phyloP scores from a whole-genome alignment of 2,888 invertebrate genomes.

The Herminia tarsipennalis region DNA sequence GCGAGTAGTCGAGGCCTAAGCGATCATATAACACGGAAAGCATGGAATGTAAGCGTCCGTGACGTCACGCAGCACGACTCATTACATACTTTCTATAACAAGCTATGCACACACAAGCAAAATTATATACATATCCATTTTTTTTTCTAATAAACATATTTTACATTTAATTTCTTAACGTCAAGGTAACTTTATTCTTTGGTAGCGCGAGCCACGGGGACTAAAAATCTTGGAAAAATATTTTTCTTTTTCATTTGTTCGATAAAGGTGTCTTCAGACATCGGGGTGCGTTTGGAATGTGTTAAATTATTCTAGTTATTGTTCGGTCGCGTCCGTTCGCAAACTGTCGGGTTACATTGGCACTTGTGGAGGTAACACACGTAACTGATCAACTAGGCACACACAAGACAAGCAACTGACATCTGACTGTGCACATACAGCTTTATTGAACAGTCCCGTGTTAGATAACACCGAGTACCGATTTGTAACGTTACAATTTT shows the following conservation, averaged over 20 bases:
- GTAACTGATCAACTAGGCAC: slow-evolving; percentile 27
- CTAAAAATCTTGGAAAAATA: slow-evolving; percentile 59
- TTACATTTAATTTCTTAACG: slow-evolving; percentile 75
- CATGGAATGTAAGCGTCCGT: slow-evolving; percentile 72
- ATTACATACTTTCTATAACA: slow-evolving; percentile 48
- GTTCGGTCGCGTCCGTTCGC: slow-evolving; percentile 61
- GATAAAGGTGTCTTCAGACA: slow-evolving; percentile 49
- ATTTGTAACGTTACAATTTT: slow-evolving; percentile 24
- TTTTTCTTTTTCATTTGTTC: slow-evolving; percentile 41
- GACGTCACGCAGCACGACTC: slow-evolving; percentile 37
- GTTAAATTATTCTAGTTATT: slow-evolving; percentile 67
- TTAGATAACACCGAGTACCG: slow-evolving; percentile 14
- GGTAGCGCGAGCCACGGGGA: slow-evolving; percentile 78
- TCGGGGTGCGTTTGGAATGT: slow-evolving; percentile 63
- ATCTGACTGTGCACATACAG: slow-evolving; percentile 21
- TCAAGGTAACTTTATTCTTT: slow-evolving; percentile 84
- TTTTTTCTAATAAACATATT: slow-evolving; percentile 70
- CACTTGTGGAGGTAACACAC: slow-evolving; percentile 72
- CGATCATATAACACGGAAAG: slow-evolving; percentile 64
- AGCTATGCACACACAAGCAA: slow-evolving; percentile 77
- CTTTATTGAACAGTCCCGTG: slow-evolving; percentile 18
- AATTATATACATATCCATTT: slow-evolving; percentile 74
- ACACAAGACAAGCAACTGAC: slow-evolving; percentile 28
- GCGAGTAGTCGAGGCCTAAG: slow-evolving; percentile 52
- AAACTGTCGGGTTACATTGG: slow-evolving; percentile 59